phyloP scores from a whole-genome alignment of 2,113 vertebrate species.

The Aptenodytes forsteri region DNA sequence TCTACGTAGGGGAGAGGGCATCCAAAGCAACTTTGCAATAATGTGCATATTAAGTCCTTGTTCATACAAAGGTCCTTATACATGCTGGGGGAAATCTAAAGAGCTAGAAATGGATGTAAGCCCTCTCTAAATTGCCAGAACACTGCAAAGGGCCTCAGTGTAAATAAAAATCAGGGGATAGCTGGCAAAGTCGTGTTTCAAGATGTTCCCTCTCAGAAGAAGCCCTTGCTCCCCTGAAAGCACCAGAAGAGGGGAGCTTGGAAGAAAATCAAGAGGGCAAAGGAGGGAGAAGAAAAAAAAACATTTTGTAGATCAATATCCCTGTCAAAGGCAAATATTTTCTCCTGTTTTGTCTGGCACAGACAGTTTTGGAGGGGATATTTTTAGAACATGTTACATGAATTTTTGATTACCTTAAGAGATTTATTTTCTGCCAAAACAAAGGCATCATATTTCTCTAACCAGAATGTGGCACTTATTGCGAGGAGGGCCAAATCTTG shows the following conservation, averaged over 20 bases:
- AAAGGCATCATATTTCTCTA: slow-evolving; percentile 53
- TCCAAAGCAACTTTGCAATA: not conserved
- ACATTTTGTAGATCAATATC: slow-evolving; percentile 47
- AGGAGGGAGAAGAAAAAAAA: slow-evolving; percentile 17
- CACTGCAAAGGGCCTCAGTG: not conserved
- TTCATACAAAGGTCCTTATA: not conserved
- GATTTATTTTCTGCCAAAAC: slow-evolving; percentile 68
- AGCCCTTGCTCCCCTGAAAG: not conserved
- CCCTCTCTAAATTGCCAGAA: not conserved
- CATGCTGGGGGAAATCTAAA: not conserved
- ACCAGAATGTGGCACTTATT: slow-evolving; percentile 54
- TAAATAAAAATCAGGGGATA: not conserved
- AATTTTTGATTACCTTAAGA: slow-evolving; percentile 63
- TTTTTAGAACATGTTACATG: slow-evolving; percentile 35
- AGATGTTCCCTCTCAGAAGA: not conserved
- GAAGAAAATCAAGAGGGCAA: slow-evolving; percentile 4
- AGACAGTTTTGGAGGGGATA: slow-evolving; percentile 7
- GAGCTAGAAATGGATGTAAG: not conserved
- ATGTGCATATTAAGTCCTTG: not conserved
- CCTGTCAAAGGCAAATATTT: slow-evolving; percentile 38
- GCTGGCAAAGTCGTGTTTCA: not conserved
- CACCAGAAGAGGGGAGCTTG: not conserved
- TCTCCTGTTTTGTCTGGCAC: slow-evolving; percentile 67
- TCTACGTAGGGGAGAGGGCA: not conserved
- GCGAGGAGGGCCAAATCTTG: slow-evolving; percentile 63